These are phyloP conservation scores for Bubo blakistoni DNA, from an alignment of 2,113 vertebrate genomes.

Conservation along the genomic window DNA sequence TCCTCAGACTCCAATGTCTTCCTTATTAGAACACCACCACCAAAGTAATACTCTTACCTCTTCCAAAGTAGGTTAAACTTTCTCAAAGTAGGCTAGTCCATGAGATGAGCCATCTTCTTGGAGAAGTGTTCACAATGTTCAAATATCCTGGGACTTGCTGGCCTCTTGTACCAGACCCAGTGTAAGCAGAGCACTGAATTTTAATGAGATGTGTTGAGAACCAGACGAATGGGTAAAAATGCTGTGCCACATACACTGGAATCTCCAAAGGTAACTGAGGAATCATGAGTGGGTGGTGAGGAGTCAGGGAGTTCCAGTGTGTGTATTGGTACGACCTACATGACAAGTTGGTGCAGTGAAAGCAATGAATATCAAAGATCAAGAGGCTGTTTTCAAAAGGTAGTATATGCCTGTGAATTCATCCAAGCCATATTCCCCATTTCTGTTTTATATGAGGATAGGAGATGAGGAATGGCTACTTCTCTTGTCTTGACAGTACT, in stretches of 20 bases:
- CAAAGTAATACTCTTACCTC: background rate
- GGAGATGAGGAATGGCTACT: background rate
- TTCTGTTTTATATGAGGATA: background rate
- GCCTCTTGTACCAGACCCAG: background rate
- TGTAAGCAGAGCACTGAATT: background rate
- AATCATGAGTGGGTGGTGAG: background rate
- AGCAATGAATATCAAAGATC: background rate
- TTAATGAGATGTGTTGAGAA: background rate
- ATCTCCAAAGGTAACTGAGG: background rate
- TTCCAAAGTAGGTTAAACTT: background rate
- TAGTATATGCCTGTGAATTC: background rate
- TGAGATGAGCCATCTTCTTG: background rate
- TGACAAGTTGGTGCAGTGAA: background rate
- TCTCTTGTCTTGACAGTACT: background rate
- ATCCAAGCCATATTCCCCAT: background rate
- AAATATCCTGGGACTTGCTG: background rate
- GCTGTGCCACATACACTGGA: background rate
- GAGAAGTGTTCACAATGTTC: background rate
- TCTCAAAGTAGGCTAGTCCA: background rate
- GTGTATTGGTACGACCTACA: background rate
- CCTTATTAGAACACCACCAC: background rate
- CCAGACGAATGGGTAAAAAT: background rate
- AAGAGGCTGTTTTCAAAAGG: background rate
- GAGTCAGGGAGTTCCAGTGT: background rate
- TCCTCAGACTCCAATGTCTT: background rate